A percentile compares a stretch with the other conserved stretches of the same genome.
Conservation (phyloP, 2,888 invertebrate genomes). For the Zaprionus lineosus region DNA sequence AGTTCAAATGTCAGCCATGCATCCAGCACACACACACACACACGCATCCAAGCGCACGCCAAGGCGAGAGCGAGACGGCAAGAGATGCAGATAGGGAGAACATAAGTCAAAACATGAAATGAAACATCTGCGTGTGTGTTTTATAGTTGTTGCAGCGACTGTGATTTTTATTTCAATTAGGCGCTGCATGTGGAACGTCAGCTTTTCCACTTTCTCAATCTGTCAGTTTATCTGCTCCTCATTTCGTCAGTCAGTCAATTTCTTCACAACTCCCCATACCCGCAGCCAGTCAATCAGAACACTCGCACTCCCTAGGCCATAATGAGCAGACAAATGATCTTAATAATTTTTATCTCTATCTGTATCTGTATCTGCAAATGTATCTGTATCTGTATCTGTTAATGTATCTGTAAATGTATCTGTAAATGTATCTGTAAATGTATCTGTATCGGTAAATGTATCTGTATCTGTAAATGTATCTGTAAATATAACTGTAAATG, state of each 20-base stretch:
- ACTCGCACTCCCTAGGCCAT: constrained; percentile 30
- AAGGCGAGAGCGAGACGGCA: constrained; percentile 7
- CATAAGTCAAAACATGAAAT: constrained; percentile 62
- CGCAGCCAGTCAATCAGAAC: constrained; percentile 10
- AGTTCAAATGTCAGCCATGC: constrained; percentile 69
- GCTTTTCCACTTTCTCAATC: constrained; percentile 12
- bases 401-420: too few species aligned
- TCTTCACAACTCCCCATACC: too few species aligned
- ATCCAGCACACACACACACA: neutral
- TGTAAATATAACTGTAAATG: constrained; percentile 14
- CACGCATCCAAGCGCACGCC: too few species aligned
- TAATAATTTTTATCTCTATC: constrained; percentile 53
- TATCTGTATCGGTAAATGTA: neutral
- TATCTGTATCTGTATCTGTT: constrained; percentile 18
- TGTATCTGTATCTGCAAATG: constrained; percentile 20
- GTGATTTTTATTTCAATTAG: constrained; percentile 71
- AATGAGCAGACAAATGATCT: constrained; percentile 71
- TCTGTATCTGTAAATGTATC: constrained; percentile 30
- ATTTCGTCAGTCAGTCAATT: constrained; percentile 8
- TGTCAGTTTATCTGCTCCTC: neutral
- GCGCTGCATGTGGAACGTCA: constrained; percentile 59
- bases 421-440: constrained; percentile 14
- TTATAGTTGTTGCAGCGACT: constrained; percentile 31
- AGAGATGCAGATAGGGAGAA: constrained; percentile 28
- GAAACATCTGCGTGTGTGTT: constrained; percentile 63